Conservation (phyloP, 2,113 vertebrate species). For the cattle (Bos taurus) region DNA sequence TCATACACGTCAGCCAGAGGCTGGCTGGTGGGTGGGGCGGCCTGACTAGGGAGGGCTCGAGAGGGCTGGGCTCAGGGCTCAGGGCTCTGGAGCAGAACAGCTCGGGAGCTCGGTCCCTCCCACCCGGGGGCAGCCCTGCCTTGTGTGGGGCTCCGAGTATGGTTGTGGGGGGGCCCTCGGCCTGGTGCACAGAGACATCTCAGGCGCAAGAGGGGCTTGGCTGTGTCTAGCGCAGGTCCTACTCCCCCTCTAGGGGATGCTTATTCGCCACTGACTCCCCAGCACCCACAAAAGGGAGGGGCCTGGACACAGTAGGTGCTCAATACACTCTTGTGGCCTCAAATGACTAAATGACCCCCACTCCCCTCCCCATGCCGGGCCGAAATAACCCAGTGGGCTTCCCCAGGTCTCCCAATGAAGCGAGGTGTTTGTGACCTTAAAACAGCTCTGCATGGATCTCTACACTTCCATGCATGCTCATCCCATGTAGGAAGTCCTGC, state of each 20-base stretch:
- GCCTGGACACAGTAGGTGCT: background rate
- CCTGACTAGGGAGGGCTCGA: too few relatives aligned
- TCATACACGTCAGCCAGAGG: background rate
- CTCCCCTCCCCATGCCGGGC: too few relatives aligned
- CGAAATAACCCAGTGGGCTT: background rate
- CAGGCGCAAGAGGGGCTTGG: background rate
- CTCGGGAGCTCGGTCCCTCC: background rate
- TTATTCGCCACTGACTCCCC: background rate
- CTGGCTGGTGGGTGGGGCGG: too few relatives aligned
- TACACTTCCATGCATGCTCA: accelerated
- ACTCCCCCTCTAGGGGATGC: background rate
- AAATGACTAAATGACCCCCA: background rate
- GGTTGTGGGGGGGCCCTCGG: accelerated
- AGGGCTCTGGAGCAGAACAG: background rate
- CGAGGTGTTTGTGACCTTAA: background rate
- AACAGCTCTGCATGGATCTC: background rate
- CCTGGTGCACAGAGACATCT: background rate
- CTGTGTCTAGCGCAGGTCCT: too few relatives aligned
- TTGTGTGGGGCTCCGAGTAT: background rate
- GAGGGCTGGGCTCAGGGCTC: background rate
- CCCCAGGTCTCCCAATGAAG: background rate
- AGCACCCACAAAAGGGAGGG: background rate
- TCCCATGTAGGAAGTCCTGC: background rate
- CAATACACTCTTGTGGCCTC: background rate
- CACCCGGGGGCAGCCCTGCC: accelerated